A percentile compares a stretch with the other conserved stretches of the same genome.
These are phyloP conservation scores for Euthynnus affinis DNA, from an alignment of 2,797 vertebrate species.

Conservation along the genomic window DNA sequence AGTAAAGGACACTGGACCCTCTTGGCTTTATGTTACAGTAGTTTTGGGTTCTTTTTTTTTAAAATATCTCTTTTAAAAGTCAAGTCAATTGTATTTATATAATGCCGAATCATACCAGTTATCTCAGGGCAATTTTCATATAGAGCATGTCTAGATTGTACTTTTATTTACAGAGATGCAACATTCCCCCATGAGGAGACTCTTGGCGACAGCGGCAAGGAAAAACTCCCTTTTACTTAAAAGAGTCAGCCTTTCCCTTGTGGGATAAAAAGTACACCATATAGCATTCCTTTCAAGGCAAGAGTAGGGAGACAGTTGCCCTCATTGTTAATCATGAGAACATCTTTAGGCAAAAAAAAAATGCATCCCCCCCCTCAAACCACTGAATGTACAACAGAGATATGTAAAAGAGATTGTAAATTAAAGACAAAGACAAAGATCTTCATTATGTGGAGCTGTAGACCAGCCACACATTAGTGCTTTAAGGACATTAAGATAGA, in stretches of 20 bases:
- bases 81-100: too few relatives aligned
- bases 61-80: conserved; percentile 8
- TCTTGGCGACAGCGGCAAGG: too few relatives aligned
- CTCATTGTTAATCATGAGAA: conserved; percentile 43
- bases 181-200: too few relatives aligned
- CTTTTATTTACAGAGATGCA: too few relatives aligned
- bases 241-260: conserved; percentile 10
- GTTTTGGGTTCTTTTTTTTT: conserved; percentile 8
- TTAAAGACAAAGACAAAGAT: conserved; percentile 47
- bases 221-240: too few relatives aligned
- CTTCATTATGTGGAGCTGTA: conserved; percentile 20
- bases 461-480: conserved; percentile 2
- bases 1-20: neutral
- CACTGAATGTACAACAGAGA: conserved; percentile 27
- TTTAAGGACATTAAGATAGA: conserved; percentile 13
- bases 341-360: conserved; percentile 36
- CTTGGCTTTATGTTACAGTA: conserved; percentile 15
- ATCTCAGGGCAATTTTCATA: too few relatives aligned
- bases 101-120: too few relatives aligned
- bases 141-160: too few relatives aligned
- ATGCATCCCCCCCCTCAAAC: conserved; percentile 7
- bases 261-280: conserved; percentile 35
- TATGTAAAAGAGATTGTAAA: conserved; percentile 2
- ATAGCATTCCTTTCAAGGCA: conserved; percentile 31
- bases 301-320: conserved; percentile 35